phyloP scores from a whole-genome alignment of 2,113 vertebrate genomes.

The Eulemur macaco region DNA sequence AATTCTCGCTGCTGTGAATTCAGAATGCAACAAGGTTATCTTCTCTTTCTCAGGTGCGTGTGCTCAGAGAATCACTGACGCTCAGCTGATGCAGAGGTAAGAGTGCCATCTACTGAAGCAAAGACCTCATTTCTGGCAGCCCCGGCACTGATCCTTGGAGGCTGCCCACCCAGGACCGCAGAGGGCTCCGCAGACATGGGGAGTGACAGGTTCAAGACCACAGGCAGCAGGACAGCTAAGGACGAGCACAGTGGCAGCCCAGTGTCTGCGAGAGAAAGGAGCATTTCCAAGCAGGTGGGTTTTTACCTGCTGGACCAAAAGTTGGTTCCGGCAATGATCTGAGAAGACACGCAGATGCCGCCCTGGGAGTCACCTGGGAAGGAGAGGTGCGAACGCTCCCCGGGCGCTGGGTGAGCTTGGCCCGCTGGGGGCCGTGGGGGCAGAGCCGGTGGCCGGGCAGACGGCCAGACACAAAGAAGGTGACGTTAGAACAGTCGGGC shows the following conservation, averaged over 20 bases:
- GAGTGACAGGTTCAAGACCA: not conserved
- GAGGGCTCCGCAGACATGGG: not conserved
- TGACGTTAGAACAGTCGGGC: fast-evolving
- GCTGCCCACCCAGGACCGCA: not conserved
- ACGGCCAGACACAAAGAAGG: not conserved
- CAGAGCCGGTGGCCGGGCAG: not conserved
- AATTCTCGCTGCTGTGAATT: too few relatives aligned
- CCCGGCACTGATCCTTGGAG: not conserved
- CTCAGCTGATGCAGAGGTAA: slow-evolving; percentile 37
- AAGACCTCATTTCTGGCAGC: slow-evolving; percentile 36
- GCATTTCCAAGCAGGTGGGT: not conserved
- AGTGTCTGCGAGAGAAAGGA: not conserved
- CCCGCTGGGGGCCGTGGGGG: fast-evolving
- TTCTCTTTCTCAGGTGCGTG: not conserved
- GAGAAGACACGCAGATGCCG: not conserved
- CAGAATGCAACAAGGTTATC: not conserved
- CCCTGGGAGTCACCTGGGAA: fast-evolving
- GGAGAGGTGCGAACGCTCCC: too few relatives aligned
- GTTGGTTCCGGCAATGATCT: not conserved
- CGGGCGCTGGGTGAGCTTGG: fast-evolving
- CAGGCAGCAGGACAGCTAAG: fast-evolving
- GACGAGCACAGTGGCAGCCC: fast-evolving
- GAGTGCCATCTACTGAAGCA: slow-evolving; percentile 59
- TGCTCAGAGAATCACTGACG: not conserved
- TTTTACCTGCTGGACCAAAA: not conserved